These are phyloP conservation scores for Leptinotarsa defecta DNA, from an alignment of 1,140 invertebrate genomes.

Conservation along the genomic window DNA sequence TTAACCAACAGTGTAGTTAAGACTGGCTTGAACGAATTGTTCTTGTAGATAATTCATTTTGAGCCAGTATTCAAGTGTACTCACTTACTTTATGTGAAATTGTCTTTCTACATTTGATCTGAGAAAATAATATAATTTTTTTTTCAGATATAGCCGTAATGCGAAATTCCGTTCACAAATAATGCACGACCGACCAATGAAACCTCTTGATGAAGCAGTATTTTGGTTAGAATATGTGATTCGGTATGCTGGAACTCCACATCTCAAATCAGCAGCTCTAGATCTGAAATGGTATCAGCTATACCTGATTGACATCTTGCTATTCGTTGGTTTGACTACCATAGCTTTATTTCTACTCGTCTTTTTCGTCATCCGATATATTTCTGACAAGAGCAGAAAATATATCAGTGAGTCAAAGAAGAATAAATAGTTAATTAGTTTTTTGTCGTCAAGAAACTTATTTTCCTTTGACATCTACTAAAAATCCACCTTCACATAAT, in stretches of 20 bases:
- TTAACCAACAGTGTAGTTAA: no score
- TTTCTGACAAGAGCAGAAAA: neutral
- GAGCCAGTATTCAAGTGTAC: no score
- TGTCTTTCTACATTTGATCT: no score
- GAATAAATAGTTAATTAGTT: neutral
- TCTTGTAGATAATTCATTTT: no score
- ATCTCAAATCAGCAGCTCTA: slow-evolving; percentile 64
- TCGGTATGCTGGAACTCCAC: slow-evolving; percentile 67
- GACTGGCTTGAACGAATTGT: no score
- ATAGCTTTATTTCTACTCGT: neutral
- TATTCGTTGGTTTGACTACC: neutral
- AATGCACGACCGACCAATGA: slow-evolving; percentile 61
- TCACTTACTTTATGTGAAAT: no score
- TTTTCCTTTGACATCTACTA: no score
- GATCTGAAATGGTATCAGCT: slow-evolving; percentile 54
- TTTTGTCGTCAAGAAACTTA: no score
- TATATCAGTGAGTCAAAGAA: neutral
- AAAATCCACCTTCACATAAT: no score
- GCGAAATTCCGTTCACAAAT: slow-evolving; percentile 59
- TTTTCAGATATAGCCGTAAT: slow-evolving; percentile 45
- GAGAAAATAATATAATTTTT: slow-evolving; percentile 10
- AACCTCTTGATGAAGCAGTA: slow-evolving; percentile 65
- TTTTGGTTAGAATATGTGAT: slow-evolving; percentile 75
- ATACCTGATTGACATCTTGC: neutral
- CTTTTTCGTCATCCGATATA: neutral